Evolutionary conservation across 2,888 invertebrate species (phyloP), one percentile per base, ranked within the genome.

Genomic region (Dolomedes plantarius): DNA sequence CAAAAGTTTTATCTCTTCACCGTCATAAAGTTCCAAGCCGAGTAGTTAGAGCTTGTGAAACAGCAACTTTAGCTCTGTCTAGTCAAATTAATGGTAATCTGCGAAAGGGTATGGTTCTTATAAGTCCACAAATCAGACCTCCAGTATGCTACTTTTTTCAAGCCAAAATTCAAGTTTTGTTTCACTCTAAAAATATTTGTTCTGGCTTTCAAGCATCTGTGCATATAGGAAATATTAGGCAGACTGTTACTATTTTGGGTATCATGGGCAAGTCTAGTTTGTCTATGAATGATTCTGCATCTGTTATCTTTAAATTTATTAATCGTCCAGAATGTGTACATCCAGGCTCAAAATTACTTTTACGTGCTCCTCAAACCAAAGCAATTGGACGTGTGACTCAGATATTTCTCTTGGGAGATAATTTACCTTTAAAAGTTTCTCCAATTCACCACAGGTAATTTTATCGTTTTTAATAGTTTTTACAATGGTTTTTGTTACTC

Each of bases 191-290:
- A 0, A 94, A 95, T 16, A 96, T 97, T 86, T 94, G 94, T 88
- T 94, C 94, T 28, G 93, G 93, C 32, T 93, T 93, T 90, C 93
- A 93, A 90, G 96, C 97, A 27, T 98, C 98, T 0, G 95, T 98
- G 0, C 98, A 98, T 91, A 96, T 98, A 74, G 98, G 98, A 0
- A 98, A 97, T 90, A 96, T 99, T 7, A 93, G 98, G 0, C 98
- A 98, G 92, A 98, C 98, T 0, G 98, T 97, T n/a, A 94, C 96
- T 9, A 95, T 98, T 69, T 94, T 95, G 89, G 96, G 94, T 23
- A 94, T 95, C 87, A 93, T 94, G 91, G 93, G 89, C 9, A 88
- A 93, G 0, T 92, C 93, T 90, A 94, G 94, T 75, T 93, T 95
- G 85, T 94, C 95, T 46, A 96, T 96, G 0, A 97, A 98, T 89